Evolutionary conservation across 92 coral and sea anemone genomes (phyloP), one percentile per base, ranked within the genome.

Genomic region (Porites evermanni): DNA sequence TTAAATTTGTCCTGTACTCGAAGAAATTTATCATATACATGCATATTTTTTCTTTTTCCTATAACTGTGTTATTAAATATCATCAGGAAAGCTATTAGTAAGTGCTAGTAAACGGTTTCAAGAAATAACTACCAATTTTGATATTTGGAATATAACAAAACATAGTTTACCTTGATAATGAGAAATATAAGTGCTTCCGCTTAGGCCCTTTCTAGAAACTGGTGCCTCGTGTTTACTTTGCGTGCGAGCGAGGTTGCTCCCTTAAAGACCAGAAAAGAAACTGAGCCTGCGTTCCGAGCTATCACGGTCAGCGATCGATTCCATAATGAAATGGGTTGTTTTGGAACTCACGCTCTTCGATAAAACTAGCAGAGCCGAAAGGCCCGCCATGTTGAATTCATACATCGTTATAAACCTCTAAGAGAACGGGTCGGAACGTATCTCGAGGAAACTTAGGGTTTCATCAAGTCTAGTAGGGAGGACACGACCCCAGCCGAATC

Each of bases 141-240:
- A 47, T 24, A 50, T 81, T 14, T 20, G 75, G 32, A 70, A 26
- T 32, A 18, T 16, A 44, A 26, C 58, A 81, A 59, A 70, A 20
- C 24, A 58, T 20, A 70, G 78, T 70, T 81, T 81, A 81, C 86
- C 86, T 70, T 81, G 16, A 52, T 81, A 81, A 68, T 60, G 65
- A 70, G 86, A 70, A 70, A 53, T 17, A 23, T 80, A 80, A 67
- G 74, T 51, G 84, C 56, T 80, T 68, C 85, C 85, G 29, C 50
- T 69, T 53, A 8, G 18, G 65, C 76, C 53, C 53, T 20, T 67
- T 80, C 67, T 47, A 1, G 66, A 16, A 58, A 80, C 8, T 68
- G 52, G 77, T 72, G 29, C 59, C 21, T 29, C 18, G 38, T 51
- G 73, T 67, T 47, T 32, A 13, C 11, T 23, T 29, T 20, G 73